These are phyloP conservation scores for Vanessa cardui DNA, from an alignment of 2,888 invertebrate species.

Conservation along the genomic window DNA sequence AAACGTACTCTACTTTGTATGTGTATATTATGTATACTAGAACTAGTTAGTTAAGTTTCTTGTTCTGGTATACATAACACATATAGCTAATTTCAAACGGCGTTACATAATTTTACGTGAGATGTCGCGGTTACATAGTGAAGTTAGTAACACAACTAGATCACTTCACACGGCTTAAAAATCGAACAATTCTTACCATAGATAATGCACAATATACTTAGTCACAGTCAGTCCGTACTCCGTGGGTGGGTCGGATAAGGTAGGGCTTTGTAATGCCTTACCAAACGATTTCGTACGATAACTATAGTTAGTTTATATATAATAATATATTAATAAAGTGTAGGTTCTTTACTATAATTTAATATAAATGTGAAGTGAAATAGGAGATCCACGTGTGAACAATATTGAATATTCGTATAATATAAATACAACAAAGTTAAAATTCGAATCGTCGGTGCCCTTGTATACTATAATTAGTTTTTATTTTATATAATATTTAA, in stretches of 20 bases:
- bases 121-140: slow-evolving; percentile 18
- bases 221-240: slow-evolving; percentile 31
- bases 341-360: slow-evolving; percentile 28
- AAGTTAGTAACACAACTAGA: slow-evolving; percentile 19
- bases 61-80: not conserved
- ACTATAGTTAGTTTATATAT: slow-evolving; percentile 25
- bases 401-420: slow-evolving; percentile 17
- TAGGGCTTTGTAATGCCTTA: slow-evolving; percentile 49
- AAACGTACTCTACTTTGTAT: no score
- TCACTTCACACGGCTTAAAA: slow-evolving; percentile 21
- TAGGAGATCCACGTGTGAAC: slow-evolving; percentile 37
- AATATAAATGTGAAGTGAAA: slow-evolving; percentile 65
- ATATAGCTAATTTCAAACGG: slow-evolving; percentile 10
- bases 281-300: slow-evolving; percentile 45
- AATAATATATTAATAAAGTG: slow-evolving; percentile 25
- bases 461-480: slow-evolving; percentile 60
- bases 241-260: slow-evolving; percentile 39
- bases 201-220: slow-evolving; percentile 25
- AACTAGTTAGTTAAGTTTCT: no score
- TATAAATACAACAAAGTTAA: slow-evolving; percentile 32
- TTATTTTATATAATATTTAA: slow-evolving; percentile 53
- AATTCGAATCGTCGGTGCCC: slow-evolving; percentile 48
- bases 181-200: slow-evolving; percentile 30
- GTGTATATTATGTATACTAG: no score
- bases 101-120: not conserved